These are phyloP conservation scores for Oryzias dopingdopingensis DNA, from an alignment of 2,797 vertebrate genomes.

Conservation along the genomic window DNA sequence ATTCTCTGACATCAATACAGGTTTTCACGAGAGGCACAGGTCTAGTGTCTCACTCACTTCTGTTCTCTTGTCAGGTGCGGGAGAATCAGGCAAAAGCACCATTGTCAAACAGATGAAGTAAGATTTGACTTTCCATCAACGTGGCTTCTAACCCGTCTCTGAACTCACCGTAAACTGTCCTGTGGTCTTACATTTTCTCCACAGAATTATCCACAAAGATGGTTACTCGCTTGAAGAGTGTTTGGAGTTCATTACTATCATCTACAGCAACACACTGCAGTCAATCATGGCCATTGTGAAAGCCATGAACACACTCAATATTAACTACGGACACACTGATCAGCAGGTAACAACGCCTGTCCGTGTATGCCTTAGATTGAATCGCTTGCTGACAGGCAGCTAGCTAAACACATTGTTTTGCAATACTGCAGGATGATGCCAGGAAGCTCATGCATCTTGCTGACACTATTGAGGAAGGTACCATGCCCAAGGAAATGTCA, in stretches of 20 bases:
- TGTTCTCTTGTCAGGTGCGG: conserved; percentile 82
- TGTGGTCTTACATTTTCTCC: neutral
- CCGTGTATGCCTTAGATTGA: neutral
- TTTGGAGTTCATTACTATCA: conserved; percentile 93
- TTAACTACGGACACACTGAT: conserved; percentile 86
- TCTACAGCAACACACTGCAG: conserved; percentile 97
- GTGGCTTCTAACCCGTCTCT: neutral
- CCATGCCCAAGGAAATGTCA: conserved; percentile 94
- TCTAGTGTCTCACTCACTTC: neutral
- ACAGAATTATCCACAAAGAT: conserved; percentile 97
- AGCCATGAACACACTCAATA: conserved; percentile 91
- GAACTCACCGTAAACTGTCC: neutral
- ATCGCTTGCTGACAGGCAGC: neutral
- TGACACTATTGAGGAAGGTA: conserved; percentile 95
- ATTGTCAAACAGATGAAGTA: conserved; percentile 99
- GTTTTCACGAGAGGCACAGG: neutral
- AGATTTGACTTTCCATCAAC: conserved; percentile 50
- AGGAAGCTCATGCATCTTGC: conserved; percentile 94
- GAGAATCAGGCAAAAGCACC: conserved; percentile 97
- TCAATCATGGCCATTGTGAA: conserved; percentile 93
- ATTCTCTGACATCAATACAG: neutral
- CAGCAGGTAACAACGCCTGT: conserved; percentile 78
- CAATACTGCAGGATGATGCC: conserved; percentile 84
- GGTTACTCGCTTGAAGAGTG: conserved; percentile 96
- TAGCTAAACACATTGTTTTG: neutral